A percentile compares a stretch with the other conserved stretches of the same genome.
Evolutionary conservation across 2,113 vertebrate genomes (phyloP).

Genomic region (Physeter macrocephalus): DNA sequence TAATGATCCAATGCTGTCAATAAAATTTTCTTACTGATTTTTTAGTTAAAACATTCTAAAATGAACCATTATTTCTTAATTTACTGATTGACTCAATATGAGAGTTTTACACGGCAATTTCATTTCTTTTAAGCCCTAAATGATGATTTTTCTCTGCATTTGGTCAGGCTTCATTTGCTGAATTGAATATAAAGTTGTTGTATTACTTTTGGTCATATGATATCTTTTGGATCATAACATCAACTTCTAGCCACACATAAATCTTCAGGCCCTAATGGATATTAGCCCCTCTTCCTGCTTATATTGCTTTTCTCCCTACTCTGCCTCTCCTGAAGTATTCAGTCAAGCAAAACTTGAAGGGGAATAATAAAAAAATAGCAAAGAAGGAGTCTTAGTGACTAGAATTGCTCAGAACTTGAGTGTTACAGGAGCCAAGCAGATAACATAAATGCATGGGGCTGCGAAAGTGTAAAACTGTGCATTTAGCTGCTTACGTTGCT

Average conservation of each 20-base stretch:
- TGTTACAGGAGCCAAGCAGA: background rate
- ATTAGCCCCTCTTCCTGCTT: background rate
- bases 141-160: constrained; percentile 3
- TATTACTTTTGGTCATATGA: background rate
- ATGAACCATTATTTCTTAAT: constrained; percentile 27
- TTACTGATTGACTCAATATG: background rate
- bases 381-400: background rate
- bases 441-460: background rate
- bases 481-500: background rate
- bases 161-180: constrained; percentile 8
- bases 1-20: background rate
- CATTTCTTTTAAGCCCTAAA: background rate
- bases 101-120: background rate
- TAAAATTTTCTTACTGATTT: background rate
- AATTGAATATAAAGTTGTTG: background rate
- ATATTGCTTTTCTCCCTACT: background rate
- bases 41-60: background rate
- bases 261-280: background rate
- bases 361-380: background rate
- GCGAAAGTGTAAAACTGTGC: background rate
- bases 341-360: background rate
- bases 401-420: background rate
- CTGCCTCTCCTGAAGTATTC: background rate
- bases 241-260: background rate
- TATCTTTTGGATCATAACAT: background rate